Evolutionary conservation across 2,888 invertebrate genomes (phyloP), one percentile per base, ranked within the genome.

Genomic region (Mimachlamys varia): DNA sequence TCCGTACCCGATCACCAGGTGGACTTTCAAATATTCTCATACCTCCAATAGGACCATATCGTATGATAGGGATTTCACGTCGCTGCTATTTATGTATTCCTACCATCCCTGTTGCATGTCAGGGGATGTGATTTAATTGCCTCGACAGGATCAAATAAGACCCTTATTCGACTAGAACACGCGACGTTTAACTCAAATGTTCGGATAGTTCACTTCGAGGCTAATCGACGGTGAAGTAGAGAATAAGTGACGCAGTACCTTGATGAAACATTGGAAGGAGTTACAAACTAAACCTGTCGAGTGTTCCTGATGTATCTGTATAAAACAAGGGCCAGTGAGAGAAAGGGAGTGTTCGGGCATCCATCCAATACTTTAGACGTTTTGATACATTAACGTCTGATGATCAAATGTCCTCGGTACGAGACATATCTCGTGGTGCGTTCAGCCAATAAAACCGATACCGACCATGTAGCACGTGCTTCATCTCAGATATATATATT

Each of bases 81-180:
- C 33, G 22, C 76, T 76, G 76, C 76, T 76, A 76, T 76, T 76
- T 76, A 76, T 33, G 76, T 76, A 76, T 76, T 76, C 76, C 22
- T 76, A 76, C 76, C 76, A 76, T 76, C 76, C 76, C 76, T 76
- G 76, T 76, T 76, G 27, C 76, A 76, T 76, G 76, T 27, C 76
- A 33, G 27, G 33, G 76, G 76, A 76, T 76, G 76, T 76, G 76
- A 76, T 76, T 76, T 76, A 33, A 76, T 27, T 76, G 76, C 33
- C 76, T 33, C 76, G 76, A 76, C 76, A 33, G 76, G 76, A 76
- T 76, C 76, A 76, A 76, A 76, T 76, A 76, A 33, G 76, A 33
- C 76, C 76, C 76, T 76, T 76, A 76, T 76, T 76, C 33, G 19
- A 10, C 76, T 76, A 22, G 33, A 76, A 22, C 76, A 76, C 76